Percentiles rank a stretch among this genome's conserved stretches.
Evolutionary conservation across 1,140 invertebrate genomes (phyloP).

Genomic region (Listronotus bonariensis): DNA sequence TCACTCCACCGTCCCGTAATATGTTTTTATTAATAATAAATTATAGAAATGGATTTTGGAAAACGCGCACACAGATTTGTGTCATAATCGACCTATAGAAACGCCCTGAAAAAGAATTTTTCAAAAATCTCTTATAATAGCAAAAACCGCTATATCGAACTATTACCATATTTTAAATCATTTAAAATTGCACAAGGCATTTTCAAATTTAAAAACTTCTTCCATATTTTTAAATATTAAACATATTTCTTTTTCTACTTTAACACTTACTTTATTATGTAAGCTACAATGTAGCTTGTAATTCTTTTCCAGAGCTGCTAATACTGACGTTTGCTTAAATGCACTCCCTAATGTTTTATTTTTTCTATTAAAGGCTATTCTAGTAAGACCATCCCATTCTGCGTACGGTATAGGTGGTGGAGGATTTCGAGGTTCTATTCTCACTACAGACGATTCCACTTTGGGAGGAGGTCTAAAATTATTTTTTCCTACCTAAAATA

Average conservation of each 20-base stretch:
- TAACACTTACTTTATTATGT: constrained; percentile 75
- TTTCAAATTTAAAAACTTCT: neutral
- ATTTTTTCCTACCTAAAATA: constrained; percentile 89
- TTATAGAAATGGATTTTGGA: too few species aligned
- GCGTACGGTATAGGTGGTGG: constrained; percentile 95
- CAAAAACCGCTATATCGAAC: too few species aligned
- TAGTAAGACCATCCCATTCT: constrained; percentile 97
- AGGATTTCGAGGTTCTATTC: constrained; percentile 96
- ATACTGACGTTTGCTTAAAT: constrained; percentile 80
- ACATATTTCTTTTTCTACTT: neutral
- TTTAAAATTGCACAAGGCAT: constrained; percentile 5
- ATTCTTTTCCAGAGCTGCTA: constrained; percentile 89
- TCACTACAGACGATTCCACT: constrained; percentile 97
- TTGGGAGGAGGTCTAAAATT: constrained; percentile 98
- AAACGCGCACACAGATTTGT: too few species aligned
- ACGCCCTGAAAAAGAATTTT: too few species aligned
- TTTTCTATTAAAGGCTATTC: constrained; percentile 94
- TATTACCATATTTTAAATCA: too few species aligned
- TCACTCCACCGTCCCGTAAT: too few species aligned
- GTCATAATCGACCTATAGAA: too few species aligned
- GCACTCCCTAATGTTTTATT: constrained; percentile 82
- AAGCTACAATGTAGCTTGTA: constrained; percentile 87
- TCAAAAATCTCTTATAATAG: too few species aligned
- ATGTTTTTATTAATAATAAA: too few species aligned
- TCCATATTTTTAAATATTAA: too few species aligned